Percentiles rank a stretch among this genome's conserved stretches.
Evolutionary conservation across 2,113 vertebrate genomes (phyloP).

Genomic region (Apodemus sylvaticus): DNA sequence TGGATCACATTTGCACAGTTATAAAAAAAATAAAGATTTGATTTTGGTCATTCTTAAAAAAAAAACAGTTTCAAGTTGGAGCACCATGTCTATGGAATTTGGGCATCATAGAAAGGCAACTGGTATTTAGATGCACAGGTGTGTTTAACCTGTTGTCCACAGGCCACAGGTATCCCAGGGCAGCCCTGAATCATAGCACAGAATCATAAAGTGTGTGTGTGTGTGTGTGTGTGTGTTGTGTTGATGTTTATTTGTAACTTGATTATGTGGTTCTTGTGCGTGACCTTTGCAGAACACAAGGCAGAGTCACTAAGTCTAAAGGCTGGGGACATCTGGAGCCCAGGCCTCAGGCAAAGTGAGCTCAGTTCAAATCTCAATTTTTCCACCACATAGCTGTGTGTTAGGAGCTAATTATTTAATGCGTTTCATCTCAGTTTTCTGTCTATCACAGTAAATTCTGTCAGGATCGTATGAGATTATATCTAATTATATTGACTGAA

Average conservation of each 20-base stretch:
- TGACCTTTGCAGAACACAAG: background rate
- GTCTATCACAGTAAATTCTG: background rate
- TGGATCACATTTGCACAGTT: too few species aligned
- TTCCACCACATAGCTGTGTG: background rate
- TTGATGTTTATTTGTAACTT: background rate
- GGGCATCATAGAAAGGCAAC: background rate
- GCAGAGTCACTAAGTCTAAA: background rate
- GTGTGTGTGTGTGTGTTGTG: too few species aligned
- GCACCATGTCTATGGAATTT: background rate
- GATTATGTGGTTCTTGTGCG: background rate
- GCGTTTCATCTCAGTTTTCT: conserved; percentile 9
- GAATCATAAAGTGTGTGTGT: background rate
- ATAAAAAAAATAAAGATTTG: too few species aligned
- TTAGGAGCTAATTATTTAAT: background rate
- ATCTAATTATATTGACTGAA: conserved; percentile 3
- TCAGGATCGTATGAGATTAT: conserved; percentile 10
- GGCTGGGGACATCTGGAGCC: background rate
- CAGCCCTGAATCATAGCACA: background rate
- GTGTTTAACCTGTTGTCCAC: background rate
- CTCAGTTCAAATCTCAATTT: conserved; percentile 26
- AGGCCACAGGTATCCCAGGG: background rate
- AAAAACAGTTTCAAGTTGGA: background rate
- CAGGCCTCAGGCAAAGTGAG: conserved; percentile 32
- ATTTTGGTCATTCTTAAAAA: too few species aligned
- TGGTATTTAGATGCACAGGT: background rate